These are phyloP conservation scores for Medauroidea extradentata DNA, from an alignment of 1,140 invertebrate genomes.

Conservation along the genomic window DNA sequence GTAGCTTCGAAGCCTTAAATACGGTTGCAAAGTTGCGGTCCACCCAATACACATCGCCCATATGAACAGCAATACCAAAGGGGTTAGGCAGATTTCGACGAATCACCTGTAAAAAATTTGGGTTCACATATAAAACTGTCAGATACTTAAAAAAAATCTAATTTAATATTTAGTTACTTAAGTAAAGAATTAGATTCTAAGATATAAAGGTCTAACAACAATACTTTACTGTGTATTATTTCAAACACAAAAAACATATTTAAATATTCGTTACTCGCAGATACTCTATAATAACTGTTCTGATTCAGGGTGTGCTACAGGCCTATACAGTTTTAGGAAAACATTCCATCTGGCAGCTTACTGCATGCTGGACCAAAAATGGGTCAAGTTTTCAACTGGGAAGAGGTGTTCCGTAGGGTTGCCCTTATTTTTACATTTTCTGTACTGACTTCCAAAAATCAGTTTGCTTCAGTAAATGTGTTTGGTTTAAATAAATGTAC, in stretches of 20 bases:
- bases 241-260: not conserved
- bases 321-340: no score
- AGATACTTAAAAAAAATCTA: not conserved
- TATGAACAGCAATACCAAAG: constrained; percentile 86
- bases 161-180: not conserved
- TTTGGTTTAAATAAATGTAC: no score
- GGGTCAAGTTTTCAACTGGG: no score
- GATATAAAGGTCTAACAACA: not conserved
- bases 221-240: not conserved
- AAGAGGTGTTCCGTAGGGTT: no score
- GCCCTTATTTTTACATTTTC: no score
- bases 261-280: not conserved
- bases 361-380: no score
- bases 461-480: no score
- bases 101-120: constrained; percentile 54
- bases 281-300: no score
- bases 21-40: constrained; percentile 88
- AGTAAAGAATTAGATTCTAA: no score
- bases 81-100: constrained; percentile 89
- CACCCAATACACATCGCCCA: constrained; percentile 89
- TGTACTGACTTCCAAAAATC: no score
- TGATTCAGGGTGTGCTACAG: no score
- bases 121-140: not conserved
- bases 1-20: constrained; percentile 77
- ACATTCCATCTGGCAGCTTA: no score